Conservation (phyloP, 2,113 vertebrate species). For the Coptodon rendalli region DNA sequence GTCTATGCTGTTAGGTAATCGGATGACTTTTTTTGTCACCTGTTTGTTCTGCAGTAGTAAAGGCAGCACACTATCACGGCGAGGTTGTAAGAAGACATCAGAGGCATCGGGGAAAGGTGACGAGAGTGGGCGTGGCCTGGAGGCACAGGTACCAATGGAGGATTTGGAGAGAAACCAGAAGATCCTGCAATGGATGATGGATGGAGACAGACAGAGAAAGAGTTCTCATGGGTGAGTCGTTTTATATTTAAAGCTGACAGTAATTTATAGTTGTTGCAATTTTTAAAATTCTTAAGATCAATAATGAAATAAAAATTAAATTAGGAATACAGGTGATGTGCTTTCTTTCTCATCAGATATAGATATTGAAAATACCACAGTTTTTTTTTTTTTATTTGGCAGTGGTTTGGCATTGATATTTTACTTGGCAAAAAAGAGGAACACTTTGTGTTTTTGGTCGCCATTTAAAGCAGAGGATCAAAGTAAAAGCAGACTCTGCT, state of each 20-base stretch:
- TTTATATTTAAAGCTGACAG: neutral
- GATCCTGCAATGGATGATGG: constrained; percentile 97
- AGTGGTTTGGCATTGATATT: neutral
- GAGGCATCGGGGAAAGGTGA: constrained; percentile 77
- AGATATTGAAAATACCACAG: neutral
- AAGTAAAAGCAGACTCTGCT: neutral
- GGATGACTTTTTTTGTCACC: neutral
- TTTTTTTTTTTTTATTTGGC: neutral
- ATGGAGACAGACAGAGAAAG: constrained; percentile 90
- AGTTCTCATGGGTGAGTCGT: constrained; percentile 79
- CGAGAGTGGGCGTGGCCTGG: constrained; percentile 63
- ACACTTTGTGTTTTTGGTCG: neutral
- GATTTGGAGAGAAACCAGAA: constrained; percentile 90
- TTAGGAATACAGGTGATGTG: neutral
- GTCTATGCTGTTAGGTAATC: neutral
- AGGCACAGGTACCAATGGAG: constrained; percentile 77
- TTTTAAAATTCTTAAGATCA: neutral
- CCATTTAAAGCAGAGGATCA: neutral
- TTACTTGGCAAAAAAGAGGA: neutral
- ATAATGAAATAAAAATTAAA: neutral
- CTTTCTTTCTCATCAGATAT: neutral
- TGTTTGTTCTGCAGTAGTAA: constrained; percentile 77
- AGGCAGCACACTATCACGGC: constrained; percentile 75
- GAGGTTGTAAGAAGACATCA: constrained; percentile 77
- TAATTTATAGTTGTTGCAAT: neutral